Percentiles rank a stretch among this genome's conserved stretches.
Conservation (phyloP, 2,113 vertebrate genomes). For the Triplophysa rosa region DNA sequence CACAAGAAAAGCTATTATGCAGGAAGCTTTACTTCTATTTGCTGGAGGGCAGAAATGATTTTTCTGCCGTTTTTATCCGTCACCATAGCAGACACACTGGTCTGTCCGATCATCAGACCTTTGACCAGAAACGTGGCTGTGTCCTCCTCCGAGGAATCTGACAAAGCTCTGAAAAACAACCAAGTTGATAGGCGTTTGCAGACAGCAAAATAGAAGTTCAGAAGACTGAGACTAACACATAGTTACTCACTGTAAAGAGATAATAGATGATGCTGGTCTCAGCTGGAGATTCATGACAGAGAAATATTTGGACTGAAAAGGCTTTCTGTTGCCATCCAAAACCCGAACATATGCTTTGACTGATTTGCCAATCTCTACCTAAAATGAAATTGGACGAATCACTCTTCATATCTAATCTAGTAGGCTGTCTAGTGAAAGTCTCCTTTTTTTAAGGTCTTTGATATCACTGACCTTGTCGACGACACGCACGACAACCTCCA, state of each 20-base stretch:
- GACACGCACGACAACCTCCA: constrained; percentile 86
- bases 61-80: constrained; percentile 77
- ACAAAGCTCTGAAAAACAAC: constrained; percentile 26
- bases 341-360: constrained; percentile 89
- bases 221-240: background rate
- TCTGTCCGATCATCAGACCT: constrained; percentile 85
- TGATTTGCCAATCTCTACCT: constrained; percentile 94
- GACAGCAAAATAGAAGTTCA: background rate
- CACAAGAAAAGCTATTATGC: too few relatives aligned
- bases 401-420: too few relatives aligned
- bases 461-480: constrained; percentile 90
- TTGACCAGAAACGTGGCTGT: constrained; percentile 83
- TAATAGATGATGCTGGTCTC: constrained; percentile 82
- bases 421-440: too few relatives aligned
- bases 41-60: constrained; percentile 82
- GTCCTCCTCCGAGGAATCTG: constrained; percentile 79
- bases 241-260: constrained; percentile 86
- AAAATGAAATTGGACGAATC: constrained; percentile 45
- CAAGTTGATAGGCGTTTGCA: background rate
- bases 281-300: constrained; percentile 88
- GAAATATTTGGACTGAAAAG: constrained; percentile 87
- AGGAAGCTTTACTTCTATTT: constrained; percentile 81
- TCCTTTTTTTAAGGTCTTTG: background rate
- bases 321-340: constrained; percentile 85
- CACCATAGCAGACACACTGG: constrained; percentile 81